phyloP scores from a whole-genome alignment of 2,888 invertebrate genomes.

The Habrosyne pyritoides region DNA sequence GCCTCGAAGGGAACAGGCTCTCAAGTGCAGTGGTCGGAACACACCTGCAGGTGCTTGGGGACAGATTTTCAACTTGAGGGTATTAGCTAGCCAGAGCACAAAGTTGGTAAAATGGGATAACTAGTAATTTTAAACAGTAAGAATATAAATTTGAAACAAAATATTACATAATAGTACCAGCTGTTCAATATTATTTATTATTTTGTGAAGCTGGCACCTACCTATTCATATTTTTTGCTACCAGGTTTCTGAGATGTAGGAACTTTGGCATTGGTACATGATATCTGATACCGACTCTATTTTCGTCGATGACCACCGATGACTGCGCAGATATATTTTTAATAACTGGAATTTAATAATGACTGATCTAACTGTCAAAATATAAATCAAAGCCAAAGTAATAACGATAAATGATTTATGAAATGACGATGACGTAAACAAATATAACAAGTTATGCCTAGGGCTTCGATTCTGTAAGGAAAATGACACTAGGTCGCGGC shows the following conservation, averaged over 20 bases:
- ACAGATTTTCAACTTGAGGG: too few species aligned
- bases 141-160: not conserved
- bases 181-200: too few species aligned
- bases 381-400: not conserved
- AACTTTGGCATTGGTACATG: not conserved
- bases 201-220: too few species aligned
- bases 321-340: slow-evolving; percentile 17
- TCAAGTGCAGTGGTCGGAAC: too few species aligned
- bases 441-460: not conserved
- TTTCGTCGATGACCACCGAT: slow-evolving; percentile 26
- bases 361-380: slow-evolving; percentile 22
- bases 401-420: not conserved
- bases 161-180: too few species aligned
- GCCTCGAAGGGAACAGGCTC: too few species aligned
- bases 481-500: too few species aligned
- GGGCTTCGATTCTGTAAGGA: too few species aligned
- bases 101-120: too few species aligned
- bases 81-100: too few species aligned
- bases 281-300: slow-evolving; percentile 22
- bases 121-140: too few species aligned
- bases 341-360: slow-evolving; percentile 21
- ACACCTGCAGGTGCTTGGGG: too few species aligned
- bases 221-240: slow-evolving; percentile 2
- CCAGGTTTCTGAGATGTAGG: not conserved
- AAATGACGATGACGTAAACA: not conserved